phyloP scores from a whole-genome alignment of 2,797 vertebrate species.

The Girardinus metallicus region DNA sequence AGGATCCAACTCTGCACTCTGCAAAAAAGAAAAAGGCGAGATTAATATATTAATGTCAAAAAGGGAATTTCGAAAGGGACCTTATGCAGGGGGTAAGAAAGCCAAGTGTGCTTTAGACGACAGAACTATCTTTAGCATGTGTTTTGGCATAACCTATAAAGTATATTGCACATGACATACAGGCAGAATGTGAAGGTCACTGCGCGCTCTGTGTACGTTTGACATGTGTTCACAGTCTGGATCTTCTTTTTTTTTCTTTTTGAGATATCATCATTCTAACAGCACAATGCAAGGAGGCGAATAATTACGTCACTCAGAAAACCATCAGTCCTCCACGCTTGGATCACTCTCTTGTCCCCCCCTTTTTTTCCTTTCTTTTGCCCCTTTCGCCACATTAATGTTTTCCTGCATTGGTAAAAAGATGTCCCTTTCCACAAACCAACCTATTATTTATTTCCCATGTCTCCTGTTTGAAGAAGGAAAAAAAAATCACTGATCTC shows the following conservation, averaged over 20 bases:
- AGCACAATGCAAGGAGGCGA: slow-evolving; percentile 68
- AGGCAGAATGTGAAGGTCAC: slow-evolving; percentile 74
- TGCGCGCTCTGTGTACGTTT: slow-evolving; percentile 55
- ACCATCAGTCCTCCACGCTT: slow-evolving; percentile 77
- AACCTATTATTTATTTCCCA: slow-evolving; percentile 63
- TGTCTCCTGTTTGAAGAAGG: slow-evolving; percentile 55
- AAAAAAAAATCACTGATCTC: slow-evolving; percentile 60
- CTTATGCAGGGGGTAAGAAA: slow-evolving; percentile 23
- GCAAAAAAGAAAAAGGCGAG: slow-evolving; percentile 20
- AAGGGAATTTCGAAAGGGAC: slow-evolving; percentile 33
- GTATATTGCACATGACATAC: slow-evolving; percentile 63
- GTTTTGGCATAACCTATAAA: slow-evolving; percentile 66
- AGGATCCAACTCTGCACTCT: slow-evolving; percentile 35
- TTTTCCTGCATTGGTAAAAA: slow-evolving; percentile 76
- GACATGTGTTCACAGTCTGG: slow-evolving; percentile 50
- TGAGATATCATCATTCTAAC: slow-evolving; percentile 76
- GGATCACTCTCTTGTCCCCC: slow-evolving; percentile 61
- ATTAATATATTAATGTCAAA: slow-evolving; percentile 50
- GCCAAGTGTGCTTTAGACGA: slow-evolving; percentile 11
- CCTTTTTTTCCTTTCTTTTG: slow-evolving; percentile 18
- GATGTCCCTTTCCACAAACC: slow-evolving; percentile 50
- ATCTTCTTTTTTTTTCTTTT: slow-evolving; percentile 36
- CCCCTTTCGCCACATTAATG: slow-evolving; percentile 50
- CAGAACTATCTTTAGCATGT: slow-evolving; percentile 44
- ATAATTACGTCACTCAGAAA: slow-evolving; percentile 81